Conservation (phyloP, 2,888 invertebrate species). For the Azorinus chamasolen region DNA sequence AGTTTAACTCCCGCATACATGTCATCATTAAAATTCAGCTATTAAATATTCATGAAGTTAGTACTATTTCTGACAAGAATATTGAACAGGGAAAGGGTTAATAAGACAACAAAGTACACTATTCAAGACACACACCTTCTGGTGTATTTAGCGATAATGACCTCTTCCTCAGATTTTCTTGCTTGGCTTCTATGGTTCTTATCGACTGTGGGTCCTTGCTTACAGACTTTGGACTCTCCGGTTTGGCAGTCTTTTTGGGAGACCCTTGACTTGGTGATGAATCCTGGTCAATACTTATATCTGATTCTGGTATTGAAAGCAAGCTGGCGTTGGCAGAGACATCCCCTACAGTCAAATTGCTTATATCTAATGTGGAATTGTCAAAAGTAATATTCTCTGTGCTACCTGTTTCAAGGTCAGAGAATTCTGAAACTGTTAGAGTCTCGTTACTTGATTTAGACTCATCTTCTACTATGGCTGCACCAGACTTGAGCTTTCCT, state of each 20-base stretch:
- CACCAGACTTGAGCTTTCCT: slow-evolving; percentile 24
- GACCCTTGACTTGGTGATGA: slow-evolving; percentile 20
- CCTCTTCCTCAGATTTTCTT: slow-evolving; percentile 67
- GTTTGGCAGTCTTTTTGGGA: slow-evolving; percentile 13
- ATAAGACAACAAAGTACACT: too few species aligned
- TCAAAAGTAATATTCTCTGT: slow-evolving; percentile 51
- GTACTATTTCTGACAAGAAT: too few species aligned
- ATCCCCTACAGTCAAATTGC: slow-evolving; percentile 39
- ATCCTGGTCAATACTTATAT: slow-evolving; percentile 34
- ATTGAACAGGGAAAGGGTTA: too few species aligned
- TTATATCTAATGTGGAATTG: slow-evolving; percentile 46
- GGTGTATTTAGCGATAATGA: slow-evolving; percentile 37
- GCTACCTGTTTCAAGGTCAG: slow-evolving; percentile 43
- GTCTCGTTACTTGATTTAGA: slow-evolving; percentile 36
- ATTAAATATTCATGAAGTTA: too few species aligned
- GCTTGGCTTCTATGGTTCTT: slow-evolving; percentile 69
- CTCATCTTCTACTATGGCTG: slow-evolving; percentile 9
- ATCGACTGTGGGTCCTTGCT: slow-evolving; percentile 66
- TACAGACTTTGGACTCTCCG: slow-evolving; percentile 34
- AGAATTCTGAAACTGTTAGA: slow-evolving; percentile 36
- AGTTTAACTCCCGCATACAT: too few species aligned
- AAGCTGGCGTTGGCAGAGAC: slow-evolving; percentile 46
- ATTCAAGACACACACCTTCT: too few species aligned
- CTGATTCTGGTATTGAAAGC: slow-evolving; percentile 56
- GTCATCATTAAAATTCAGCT: too few species aligned